Base-by-base conservation (phyloP, 35 echinoderm and acorn worm species). In the Apostichopus japonicus region DNA sequence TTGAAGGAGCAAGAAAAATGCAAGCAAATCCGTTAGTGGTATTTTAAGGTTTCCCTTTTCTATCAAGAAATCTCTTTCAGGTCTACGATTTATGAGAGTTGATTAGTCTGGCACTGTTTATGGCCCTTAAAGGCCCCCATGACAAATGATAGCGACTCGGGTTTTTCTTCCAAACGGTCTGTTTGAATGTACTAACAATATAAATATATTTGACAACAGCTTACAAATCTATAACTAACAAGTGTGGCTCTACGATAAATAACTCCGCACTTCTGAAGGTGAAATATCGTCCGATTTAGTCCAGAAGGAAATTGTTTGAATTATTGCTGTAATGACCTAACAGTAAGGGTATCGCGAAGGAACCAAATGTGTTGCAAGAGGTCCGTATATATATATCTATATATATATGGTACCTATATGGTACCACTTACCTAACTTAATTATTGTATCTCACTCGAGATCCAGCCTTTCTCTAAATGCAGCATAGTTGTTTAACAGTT, bases 211-310 rank as follows among this genome's bases (percentile, higher is more conserved):
- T 75, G 71, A 75, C 71, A 75, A 75, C 71, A 21, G 17, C 71
- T 75, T 21, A 75, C 71, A 75, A 75, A 75, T 75, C 71, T 75
- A 75, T 75, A 75, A 75, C 21, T 75, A 75, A 75, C 71, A 19
- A n/a, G 71, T 75, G 0, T 19, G 17, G 17, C 15, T 23, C 15
- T 14, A 75, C 14, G 71, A 75, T 75, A 75, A 75, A 75, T 75
- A 75, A 75, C 71, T 75, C 17, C 19, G 63, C 2, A 67, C 63
- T 44, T 44, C 33, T 44, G 33, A 61, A 61, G 8, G 8, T 61
- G 57, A 61, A 11, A 61, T 61, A 61, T 61, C 57, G 33, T 61
- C 13, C 57, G 57, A 61, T 61, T 61, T 61, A 61, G 57, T 13
- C 57, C 57, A 61, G 13, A 61, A 61, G 57, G 57, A 61, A 61